Percentiles rank a stretch among this genome's conserved stretches.
These are phyloP conservation scores for Hoplodrina ambigua DNA, from an alignment of 2,888 invertebrate species.

Conservation along the genomic window DNA sequence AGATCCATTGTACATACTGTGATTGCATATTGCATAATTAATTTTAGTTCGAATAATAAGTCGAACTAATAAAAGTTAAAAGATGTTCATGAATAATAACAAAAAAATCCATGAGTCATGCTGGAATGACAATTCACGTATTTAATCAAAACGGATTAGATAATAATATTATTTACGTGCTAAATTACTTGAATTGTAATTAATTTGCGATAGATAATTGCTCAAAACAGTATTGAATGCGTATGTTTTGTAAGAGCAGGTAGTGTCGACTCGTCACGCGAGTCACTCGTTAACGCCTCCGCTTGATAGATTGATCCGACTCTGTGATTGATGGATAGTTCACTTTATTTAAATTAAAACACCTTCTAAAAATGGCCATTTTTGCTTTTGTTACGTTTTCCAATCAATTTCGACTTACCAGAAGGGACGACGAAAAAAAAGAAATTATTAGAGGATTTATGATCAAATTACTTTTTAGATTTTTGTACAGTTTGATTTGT, in stretches of 20 bases:
- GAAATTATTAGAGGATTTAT: conserved; percentile 9
- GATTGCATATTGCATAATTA: too few species aligned
- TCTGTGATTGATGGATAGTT: conserved; percentile 50
- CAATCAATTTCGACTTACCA: conserved; percentile 11
- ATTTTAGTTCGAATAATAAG: too few species aligned
- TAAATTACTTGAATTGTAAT: conserved; percentile 31
- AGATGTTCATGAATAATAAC: not conserved
- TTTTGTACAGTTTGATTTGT: conserved; percentile 1
- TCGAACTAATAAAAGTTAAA: too few species aligned
- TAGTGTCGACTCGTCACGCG: conserved; percentile 43
- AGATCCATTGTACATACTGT: not conserved
- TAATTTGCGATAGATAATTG: conserved; percentile 31
- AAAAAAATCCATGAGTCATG: not conserved
- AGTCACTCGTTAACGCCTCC: conserved; percentile 55
- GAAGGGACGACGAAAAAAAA: not conserved
- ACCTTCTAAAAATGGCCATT: conserved; percentile 1
- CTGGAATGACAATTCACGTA: not conserved
- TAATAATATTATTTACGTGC: conserved; percentile 11
- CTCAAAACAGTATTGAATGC: conserved; percentile 32
- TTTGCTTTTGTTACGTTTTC: conserved; percentile 18
- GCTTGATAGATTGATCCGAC: conserved; percentile 51
- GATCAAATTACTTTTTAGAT: conserved; percentile 4
- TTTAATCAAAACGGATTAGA: conserved; percentile 26
- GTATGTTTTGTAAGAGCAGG: conserved; percentile 36
- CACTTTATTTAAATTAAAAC: conserved; percentile 47